Base-by-base conservation (phyloP, 2,888 invertebrate species). In the Aleiodes testaceus region DNA sequence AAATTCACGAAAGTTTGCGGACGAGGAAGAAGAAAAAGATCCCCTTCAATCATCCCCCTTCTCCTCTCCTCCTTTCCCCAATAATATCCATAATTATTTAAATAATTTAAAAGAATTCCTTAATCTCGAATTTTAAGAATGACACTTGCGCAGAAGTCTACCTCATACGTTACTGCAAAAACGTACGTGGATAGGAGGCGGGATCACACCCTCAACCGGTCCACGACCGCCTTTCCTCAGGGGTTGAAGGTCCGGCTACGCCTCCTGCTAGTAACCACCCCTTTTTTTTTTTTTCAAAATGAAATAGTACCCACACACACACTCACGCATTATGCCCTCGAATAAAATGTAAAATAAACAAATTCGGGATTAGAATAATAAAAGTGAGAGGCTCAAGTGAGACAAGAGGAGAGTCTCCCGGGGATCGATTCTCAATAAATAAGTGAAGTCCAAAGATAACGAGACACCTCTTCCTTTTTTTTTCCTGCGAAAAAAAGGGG, bases 1-100 rank as follows among this genome's bases (percentile, higher is more conserved):
- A 85, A 85, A 86, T 85, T 85, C 82, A 84, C 81, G 80, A 83
- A 84, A 85, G 85, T 85, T 86, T 85, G 84, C 85, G 81, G 84
- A 85, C 82, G 85, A 81, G 79, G 75, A 66, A 76, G 74, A 47
- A 52, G 22, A 22, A 22, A 22, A 22, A 22, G 4, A 22, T 22
- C 22, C 22, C 4, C 22, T 22, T 4, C 4, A 22, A 22, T 4
- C 22, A 22, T 22, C 4, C 4, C 22, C 2, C 4, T 22, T 4
- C 22, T 4, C 2, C 22, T 22, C 22, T 4, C 22, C 22, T 4
- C 22, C n/a, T n/a, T n/a, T n/a, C n/a, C n/a, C n/a, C n/a, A n/a
- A n/a, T n/a, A n/a, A n/a, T n/a, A n/a, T n/a, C n/a, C n/a, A n/a
- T n/a, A n/a, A n/a, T n/a, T 22, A 22, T 2, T 3, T 22, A 22